Conservation (phyloP, 2,797 vertebrate species). For the Tenualosa ilisha region DNA sequence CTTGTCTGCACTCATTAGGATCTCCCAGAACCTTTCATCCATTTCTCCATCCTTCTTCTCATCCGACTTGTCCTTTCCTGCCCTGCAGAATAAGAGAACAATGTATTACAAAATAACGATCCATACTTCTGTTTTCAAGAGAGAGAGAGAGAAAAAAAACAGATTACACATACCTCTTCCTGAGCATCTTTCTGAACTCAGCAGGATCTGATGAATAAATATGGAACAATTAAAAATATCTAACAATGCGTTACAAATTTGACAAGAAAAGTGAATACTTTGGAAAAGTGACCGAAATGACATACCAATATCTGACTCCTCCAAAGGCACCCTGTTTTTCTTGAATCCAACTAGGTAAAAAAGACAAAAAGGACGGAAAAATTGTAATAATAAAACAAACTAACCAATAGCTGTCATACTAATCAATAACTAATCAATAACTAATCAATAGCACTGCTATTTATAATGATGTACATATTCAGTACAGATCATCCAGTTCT, state of each 20-base stretch:
- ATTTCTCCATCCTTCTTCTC: constrained; percentile 45
- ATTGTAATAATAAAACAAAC: neutral
- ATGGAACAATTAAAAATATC: constrained; percentile 22
- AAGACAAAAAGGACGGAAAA: constrained; percentile 31
- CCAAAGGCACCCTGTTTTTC: constrained; percentile 59
- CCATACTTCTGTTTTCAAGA: no score
- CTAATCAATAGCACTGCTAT: neutral
- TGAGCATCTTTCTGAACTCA: constrained; percentile 79
- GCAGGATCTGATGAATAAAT: constrained; percentile 64
- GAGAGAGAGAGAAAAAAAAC: no score
- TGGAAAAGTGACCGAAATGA: neutral
- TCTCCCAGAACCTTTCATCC: constrained; percentile 77
- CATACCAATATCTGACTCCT: constrained; percentile 41
- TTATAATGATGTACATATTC: neutral
- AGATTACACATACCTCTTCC: constrained; percentile 70
- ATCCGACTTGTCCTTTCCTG: neutral
- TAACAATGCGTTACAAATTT: constrained; percentile 50
- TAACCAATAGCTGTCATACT: neutral
- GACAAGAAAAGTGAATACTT: neutral
- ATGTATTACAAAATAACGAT: neutral
- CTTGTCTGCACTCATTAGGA: constrained; percentile 78
- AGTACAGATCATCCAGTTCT: constrained; percentile 37
- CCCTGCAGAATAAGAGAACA: constrained; percentile 25
- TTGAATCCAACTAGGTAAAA: constrained; percentile 71
- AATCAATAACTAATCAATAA: neutral